These are phyloP conservation scores for Marronus borbonicus DNA, from an alignment of 2,888 invertebrate species.

Conservation along the genomic window DNA sequence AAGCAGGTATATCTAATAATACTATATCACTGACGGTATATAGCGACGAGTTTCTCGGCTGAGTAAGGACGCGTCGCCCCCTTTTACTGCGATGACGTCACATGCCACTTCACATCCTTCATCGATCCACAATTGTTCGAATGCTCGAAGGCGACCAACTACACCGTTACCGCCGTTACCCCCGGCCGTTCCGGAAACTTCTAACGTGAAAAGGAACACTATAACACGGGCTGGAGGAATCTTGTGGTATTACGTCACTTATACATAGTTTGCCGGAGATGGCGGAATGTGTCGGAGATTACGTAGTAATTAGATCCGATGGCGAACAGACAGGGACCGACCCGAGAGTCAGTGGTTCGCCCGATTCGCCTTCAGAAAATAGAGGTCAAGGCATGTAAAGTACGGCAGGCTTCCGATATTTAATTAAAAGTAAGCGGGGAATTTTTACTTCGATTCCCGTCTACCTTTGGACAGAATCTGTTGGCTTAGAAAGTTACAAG, in stretches of 20 bases:
- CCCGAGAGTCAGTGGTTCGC: constrained; percentile 4
- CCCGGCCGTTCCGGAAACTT: constrained; percentile 39
- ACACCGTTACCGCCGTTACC: constrained; percentile 41
- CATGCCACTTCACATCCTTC: constrained; percentile 55
- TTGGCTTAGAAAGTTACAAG: constrained; percentile 2
- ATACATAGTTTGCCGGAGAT: constrained; percentile 49
- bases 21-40: constrained; percentile 54
- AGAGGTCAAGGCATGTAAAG: constrained; percentile 35
- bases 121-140: constrained; percentile 58
- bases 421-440: constrained; percentile 39
- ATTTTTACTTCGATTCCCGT: constrained; percentile 22
- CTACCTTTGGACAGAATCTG: not conserved
- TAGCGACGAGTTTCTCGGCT: constrained; percentile 49
- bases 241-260: constrained; percentile 51
- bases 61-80: constrained; percentile 52
- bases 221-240: constrained; percentile 45
- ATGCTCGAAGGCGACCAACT: constrained; percentile 52
- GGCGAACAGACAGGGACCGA: not conserved
- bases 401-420: constrained; percentile 21
- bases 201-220: constrained; percentile 37
- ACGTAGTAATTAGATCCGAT: constrained; percentile 50
- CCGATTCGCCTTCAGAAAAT: constrained; percentile 27
- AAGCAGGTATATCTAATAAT: constrained; percentile 56
- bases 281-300: constrained; percentile 50
- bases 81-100: constrained; percentile 57